phyloP scores from a whole-genome alignment of 2,797 vertebrate species.

The Pipistrellus pipistrellus region DNA sequence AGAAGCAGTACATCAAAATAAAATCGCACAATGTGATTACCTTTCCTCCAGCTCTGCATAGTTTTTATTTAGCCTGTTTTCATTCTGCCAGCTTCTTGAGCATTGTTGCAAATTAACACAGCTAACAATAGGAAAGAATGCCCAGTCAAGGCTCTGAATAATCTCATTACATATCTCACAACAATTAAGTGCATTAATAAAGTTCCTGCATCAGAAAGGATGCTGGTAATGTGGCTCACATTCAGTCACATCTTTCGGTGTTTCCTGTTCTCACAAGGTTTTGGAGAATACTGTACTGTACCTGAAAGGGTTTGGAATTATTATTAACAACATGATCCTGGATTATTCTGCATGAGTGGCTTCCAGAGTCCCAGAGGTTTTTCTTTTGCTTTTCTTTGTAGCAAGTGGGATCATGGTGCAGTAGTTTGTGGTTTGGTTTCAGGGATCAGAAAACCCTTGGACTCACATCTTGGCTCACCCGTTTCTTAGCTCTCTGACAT shows the following conservation, averaged over 20 bases:
- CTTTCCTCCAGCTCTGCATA: conserved; percentile 66
- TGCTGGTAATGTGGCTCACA: conserved; percentile 73
- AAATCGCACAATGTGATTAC: conserved; percentile 73
- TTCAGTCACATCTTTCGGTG: conserved; percentile 63
- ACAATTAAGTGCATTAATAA: conserved; percentile 85
- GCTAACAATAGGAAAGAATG: conserved; percentile 79
- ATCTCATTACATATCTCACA: conserved; percentile 81
- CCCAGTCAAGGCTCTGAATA: conserved; percentile 80
- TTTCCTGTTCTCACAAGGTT: conserved; percentile 25
- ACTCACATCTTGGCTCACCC: neutral
- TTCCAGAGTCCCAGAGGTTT: neutral
- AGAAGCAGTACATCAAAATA: conserved; percentile 76
- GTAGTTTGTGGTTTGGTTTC: neutral
- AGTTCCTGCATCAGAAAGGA: conserved; percentile 66
- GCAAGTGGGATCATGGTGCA: neutral
- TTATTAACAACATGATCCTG: conserved; percentile 19
- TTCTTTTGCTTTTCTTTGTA: neutral
- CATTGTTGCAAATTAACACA: conserved; percentile 73
- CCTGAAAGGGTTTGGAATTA: neutral
- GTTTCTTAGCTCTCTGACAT: neutral
- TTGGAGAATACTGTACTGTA: conserved; percentile 33
- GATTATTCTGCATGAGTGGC: neutral
- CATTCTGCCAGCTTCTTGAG: conserved; percentile 77
- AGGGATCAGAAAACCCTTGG: conserved; percentile 11
- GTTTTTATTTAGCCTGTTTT: conserved; percentile 66